phyloP scores from a whole-genome alignment of 2,113 vertebrate species.

The Otolemur garnettii region DNA sequence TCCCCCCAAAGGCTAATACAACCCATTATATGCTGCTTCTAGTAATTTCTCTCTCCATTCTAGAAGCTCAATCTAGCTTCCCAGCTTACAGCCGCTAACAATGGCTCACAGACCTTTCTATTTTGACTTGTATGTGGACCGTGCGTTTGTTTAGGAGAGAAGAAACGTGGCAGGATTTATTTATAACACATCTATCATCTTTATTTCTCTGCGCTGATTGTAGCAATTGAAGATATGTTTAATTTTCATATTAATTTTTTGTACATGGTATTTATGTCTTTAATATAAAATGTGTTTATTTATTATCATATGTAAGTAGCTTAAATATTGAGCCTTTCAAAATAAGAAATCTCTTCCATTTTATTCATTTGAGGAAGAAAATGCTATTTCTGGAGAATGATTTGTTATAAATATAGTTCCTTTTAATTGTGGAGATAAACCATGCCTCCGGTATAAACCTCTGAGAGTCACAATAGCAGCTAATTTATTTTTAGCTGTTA shows the following conservation, averaged over 20 bases:
- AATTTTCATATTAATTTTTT: slow-evolving; percentile 60
- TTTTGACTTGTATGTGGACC: neutral
- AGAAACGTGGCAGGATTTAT: neutral
- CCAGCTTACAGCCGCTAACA: neutral
- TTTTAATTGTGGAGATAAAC: slow-evolving; percentile 68
- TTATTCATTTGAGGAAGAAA: slow-evolving; percentile 57
- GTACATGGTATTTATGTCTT: slow-evolving; percentile 65
- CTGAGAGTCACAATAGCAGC: slow-evolving; percentile 1
- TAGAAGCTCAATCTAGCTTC: neutral
- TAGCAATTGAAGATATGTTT: slow-evolving; percentile 58
- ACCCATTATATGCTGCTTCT: slow-evolving; percentile 8
- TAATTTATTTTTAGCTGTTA: slow-evolving; percentile 52
- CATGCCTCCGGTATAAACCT: neutral
- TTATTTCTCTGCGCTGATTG: neutral
- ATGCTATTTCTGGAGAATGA: slow-evolving; percentile 5
- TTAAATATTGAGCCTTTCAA: slow-evolving; percentile 57
- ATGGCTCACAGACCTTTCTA: neutral
- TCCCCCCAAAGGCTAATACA: neutral
- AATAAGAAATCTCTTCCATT: slow-evolving; percentile 59
- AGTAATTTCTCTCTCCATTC: slow-evolving; percentile 22
- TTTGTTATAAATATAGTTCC: slow-evolving; percentile 51
- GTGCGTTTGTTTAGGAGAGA: slow-evolving; percentile 15
- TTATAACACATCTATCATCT: slow-evolving; percentile 42
- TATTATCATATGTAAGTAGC: slow-evolving; percentile 17
- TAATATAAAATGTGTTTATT: slow-evolving; percentile 65